A percentile compares a stretch with the other conserved stretches of the same genome.
Evolutionary conservation across 2,888 invertebrate genomes (phyloP).

Genomic region (Heliconius aoede): DNA sequence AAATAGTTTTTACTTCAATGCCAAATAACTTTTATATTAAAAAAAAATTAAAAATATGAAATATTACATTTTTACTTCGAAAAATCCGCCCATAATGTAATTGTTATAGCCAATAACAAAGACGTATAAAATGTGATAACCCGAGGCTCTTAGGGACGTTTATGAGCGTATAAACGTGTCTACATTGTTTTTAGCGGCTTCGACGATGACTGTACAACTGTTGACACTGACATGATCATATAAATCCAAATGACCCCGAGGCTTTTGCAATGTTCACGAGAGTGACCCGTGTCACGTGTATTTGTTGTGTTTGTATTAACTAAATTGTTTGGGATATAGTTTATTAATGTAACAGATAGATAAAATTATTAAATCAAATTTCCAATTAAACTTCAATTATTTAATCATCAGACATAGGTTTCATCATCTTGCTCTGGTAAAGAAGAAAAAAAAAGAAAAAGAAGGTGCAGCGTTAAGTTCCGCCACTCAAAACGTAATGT

Average conservation of each 20-base stretch:
- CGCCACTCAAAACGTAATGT: too few species aligned
- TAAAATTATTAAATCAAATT: neutral
- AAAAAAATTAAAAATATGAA: neutral
- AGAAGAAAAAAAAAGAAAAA: too few species aligned
- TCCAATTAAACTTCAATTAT: neutral
- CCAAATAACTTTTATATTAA: neutral
- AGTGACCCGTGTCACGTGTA: constrained; percentile 1
- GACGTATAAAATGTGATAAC: constrained; percentile 45
- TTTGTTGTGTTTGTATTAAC: constrained; percentile 1
- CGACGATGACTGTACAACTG: constrained; percentile 33
- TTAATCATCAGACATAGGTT: neutral
- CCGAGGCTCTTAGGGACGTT: constrained; percentile 44
- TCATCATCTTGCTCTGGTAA: too few species aligned
- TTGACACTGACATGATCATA: constrained; percentile 30
- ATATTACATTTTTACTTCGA: constrained; percentile 3
- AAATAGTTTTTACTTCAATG: neutral
- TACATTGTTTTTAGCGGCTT: constrained; percentile 45
- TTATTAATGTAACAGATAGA: neutral
- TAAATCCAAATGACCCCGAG: constrained; percentile 31
- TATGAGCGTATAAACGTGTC: constrained; percentile 54
- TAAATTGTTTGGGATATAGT: neutral
- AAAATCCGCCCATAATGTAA: constrained; percentile 22
- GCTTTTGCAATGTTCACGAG: constrained; percentile 20
- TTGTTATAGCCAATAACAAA: constrained; percentile 33
- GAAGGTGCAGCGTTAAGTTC: too few species aligned